Evolutionary conservation across 2,888 invertebrate species (phyloP).

Genomic region (Pemphredon lugubris): DNA sequence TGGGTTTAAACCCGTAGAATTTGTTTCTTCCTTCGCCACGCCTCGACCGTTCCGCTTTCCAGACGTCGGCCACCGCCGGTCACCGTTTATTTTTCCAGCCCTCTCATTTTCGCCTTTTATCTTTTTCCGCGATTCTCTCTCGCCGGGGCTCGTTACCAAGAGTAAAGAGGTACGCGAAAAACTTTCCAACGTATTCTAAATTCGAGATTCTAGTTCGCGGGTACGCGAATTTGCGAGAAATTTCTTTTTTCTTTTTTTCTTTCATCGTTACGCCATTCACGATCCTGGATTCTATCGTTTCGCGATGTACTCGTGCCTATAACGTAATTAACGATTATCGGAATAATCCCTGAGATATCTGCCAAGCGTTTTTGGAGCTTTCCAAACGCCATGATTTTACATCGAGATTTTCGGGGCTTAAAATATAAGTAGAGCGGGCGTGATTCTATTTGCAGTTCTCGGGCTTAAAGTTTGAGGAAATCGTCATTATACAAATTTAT

Average conservation of each 20-base stretch:
- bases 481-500: constrained; percentile 20
- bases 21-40: constrained; percentile 39
- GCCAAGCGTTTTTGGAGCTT: background rate
- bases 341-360: background rate
- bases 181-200: too few species aligned
- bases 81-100: constrained; percentile 50
- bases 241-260: background rate
- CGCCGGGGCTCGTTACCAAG: too few species aligned
- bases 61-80: constrained; percentile 14
- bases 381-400: background rate
- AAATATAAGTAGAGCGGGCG: constrained; percentile 19
- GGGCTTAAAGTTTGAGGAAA: constrained; percentile 13
- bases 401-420: constrained; percentile 10
- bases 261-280: background rate
- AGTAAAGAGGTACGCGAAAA: too few species aligned
- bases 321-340: background rate
- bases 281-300: background rate
- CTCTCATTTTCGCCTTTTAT: constrained; percentile 26
- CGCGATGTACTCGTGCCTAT: background rate
- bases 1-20: constrained; percentile 27
- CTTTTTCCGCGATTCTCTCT: constrained; percentile 4
- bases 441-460: constrained; percentile 23
- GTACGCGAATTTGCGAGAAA: too few species aligned
- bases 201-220: too few species aligned
- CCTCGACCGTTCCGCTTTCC: constrained; percentile 35